These are phyloP conservation scores for Peucedramus taeniatus DNA, from an alignment of 2,113 vertebrate species.

Conservation along the genomic window DNA sequence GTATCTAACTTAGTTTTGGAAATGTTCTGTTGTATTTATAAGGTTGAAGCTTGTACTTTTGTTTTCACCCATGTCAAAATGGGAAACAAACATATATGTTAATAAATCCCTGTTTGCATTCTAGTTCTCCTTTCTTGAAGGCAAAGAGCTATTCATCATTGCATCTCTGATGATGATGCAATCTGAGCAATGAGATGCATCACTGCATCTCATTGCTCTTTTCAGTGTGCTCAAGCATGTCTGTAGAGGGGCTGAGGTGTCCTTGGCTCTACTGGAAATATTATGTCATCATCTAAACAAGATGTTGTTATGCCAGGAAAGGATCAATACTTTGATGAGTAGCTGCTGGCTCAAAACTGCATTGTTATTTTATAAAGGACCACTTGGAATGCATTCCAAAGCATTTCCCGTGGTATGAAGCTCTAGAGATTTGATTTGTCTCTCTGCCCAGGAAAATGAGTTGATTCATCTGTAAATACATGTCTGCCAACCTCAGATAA, in stretches of 20 bases:
- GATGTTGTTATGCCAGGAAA: neutral
- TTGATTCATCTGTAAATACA: neutral
- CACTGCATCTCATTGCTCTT: neutral
- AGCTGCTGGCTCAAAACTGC: neutral
- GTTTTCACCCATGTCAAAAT: neutral
- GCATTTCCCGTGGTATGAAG: neutral
- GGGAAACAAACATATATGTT: neutral
- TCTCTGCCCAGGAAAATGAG: neutral
- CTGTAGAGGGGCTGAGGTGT: neutral
- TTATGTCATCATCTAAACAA: neutral
- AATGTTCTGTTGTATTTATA: neutral
- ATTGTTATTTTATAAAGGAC: neutral
- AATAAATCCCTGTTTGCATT: neutral
- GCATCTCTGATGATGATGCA: neutral
- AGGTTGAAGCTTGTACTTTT: neutral
- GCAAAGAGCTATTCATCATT: neutral
- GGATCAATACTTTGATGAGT: slow-evolving; percentile 24
- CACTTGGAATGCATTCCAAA: slow-evolving; percentile 6
- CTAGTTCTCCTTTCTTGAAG: neutral
- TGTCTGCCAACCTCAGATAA: slow-evolving; percentile 12
- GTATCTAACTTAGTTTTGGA: neutral
- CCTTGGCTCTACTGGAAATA: neutral
- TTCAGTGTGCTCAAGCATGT: neutral
- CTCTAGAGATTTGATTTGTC: neutral
- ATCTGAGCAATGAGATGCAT: neutral